Base-by-base conservation (phyloP, 2,113 vertebrate genomes). In the Oplegnathus fasciatus region DNA sequence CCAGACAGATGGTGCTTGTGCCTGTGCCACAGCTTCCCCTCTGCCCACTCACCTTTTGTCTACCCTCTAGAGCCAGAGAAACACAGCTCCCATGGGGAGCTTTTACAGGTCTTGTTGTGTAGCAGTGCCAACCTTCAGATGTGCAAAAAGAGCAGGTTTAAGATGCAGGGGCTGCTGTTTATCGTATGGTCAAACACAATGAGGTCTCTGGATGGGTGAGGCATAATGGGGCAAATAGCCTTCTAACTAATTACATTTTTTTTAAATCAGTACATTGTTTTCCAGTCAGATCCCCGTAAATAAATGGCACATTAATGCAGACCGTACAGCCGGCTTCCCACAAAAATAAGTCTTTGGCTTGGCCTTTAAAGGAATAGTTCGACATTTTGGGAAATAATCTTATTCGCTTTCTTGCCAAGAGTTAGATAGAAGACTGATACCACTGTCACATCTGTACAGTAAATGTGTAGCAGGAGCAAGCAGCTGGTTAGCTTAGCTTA, bases 1-100 rank as follows among this genome's bases (percentile, higher is more conserved):
- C 54, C 28, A 28, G 37, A 72, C 57, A 82, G 62, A 72, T 61
- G 66, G 69, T 75, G 70, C 44, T 50, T 42, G 73, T 66, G 64
- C 34, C 14, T 42, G 73, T 66, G 64, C 34, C 14, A 42, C 32
- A 40, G 52, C 48, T 6, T 57, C 50, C 67, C 42, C 46, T 42
- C 54, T 86, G 69, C 73, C 66, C 1, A 74, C 62, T 78, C 74
- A 50, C 32, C 69, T 82, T 84, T 70, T 72, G 50, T 75, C n/a
- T 72, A n/a, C 18, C 37, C 61, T 62, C 69, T 24, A 9, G 10
- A 82, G 75, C 64, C 55, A 72, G n/a, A 78, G 68, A 62, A 61
- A 48, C 78, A 75, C 40, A 6, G 66, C 46, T 84, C 57, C 8
- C 28, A 67, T n/a, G 15, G 50, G 48, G 34, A 60, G 62, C 48